Evolutionary conservation across 2,113 vertebrate genomes (phyloP), one percentile per base, ranked within the genome.

Genomic region (Sardina pilchardus): DNA sequence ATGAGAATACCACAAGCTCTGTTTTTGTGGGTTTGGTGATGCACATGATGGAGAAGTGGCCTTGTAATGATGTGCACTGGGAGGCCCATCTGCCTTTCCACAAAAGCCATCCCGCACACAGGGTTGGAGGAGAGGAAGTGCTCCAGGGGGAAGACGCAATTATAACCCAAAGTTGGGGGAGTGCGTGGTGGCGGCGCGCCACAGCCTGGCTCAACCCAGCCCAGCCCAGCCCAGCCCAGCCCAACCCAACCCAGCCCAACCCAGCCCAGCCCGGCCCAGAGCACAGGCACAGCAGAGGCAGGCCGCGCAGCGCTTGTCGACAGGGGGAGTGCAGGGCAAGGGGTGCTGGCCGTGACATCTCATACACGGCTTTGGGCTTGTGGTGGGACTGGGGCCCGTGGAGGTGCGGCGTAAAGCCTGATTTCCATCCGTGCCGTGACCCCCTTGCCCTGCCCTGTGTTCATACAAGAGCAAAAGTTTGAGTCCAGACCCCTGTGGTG

Each of bases 401-500:
- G 82, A 88, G 83, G 82, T 85, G 67, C 47, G 80, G 50, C 83
- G 50, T 44, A 21, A 71, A 75, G 48, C 81, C 85, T 71, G 75
- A 53, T 82, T 86, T 90, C 87, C 89, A 88, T 86, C 50, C 82
- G 88, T 82, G 85, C 87, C 75, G 53, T 88, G 89, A 91, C 89
- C 88, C 85, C 42, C 45, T 80, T 82, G 83, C 83, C 88, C 84
- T 83, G 83, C 84, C 78, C 84, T 86, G 83, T 91, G 90, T 89
- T 88, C 85, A 78, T 83, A 91, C 88, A 90, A 86, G 88, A 89
- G 85, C 84, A 63, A 78, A 85, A 84, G 88, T 86, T 88, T 83
- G 83, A 88, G 88, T 89, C 85, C 81, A 83, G 89, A 90, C 88
- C 86, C 84, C 53, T n/a, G 86, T 24, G 86, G 90, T 88, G 86